Evolutionary conservation across 2,113 vertebrate species (phyloP).

Genomic region (Sterna hirundo): DNA sequence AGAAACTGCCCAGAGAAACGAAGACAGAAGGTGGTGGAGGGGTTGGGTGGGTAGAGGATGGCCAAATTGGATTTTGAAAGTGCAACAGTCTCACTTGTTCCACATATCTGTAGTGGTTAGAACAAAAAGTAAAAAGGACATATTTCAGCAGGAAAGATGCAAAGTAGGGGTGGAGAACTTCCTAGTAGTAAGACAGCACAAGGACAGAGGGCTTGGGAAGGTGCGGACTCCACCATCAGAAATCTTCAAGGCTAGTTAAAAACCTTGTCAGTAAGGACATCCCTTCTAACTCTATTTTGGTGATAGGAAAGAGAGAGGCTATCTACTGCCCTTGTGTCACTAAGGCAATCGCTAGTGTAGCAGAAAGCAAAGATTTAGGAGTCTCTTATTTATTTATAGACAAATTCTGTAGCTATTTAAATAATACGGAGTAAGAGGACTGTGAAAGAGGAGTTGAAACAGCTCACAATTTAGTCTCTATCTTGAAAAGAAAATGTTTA

Average conservation of each 20-base stretch:
- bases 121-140: not conserved
- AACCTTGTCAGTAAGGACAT: not conserved
- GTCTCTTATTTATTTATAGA: not conserved
- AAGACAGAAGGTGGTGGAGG: not conserved
- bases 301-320: not conserved
- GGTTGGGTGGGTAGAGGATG: not conserved
- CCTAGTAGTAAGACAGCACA: not conserved
- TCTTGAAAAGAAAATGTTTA: not conserved
- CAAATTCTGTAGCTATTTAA: not conserved
- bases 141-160: not conserved
- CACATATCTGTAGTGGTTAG: not conserved
- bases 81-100: rapidly evolving
- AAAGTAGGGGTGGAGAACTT: not conserved
- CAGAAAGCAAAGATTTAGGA: not conserved
- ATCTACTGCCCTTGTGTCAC: not conserved
- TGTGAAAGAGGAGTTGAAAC: not conserved
- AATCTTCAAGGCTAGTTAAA: not conserved
- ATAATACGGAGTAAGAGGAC: not conserved
- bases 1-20: not conserved
- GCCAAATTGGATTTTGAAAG: not conserved
- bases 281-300: not conserved
- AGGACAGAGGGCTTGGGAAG: not conserved
- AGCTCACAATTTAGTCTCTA: not conserved
- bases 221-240: not conserved
- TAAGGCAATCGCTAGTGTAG: not conserved